Conservation (phyloP, 2,113 vertebrate genomes). For the Chaetorhynchus papuensis region DNA sequence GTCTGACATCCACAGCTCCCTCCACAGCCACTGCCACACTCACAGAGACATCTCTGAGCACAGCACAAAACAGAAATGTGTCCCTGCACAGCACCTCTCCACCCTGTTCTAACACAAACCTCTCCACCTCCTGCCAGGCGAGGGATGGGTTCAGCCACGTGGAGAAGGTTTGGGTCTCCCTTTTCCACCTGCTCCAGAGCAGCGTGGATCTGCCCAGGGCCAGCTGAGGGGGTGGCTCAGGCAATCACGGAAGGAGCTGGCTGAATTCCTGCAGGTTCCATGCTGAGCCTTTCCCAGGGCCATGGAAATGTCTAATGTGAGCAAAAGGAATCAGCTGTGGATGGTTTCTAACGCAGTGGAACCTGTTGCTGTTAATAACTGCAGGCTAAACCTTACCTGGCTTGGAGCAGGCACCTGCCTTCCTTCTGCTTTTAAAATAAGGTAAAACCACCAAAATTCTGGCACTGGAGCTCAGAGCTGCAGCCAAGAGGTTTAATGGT, state of each 20-base stretch:
- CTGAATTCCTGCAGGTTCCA: not conserved
- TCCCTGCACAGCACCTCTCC: not conserved
- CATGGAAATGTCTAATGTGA: not conserved
- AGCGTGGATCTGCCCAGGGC: not conserved
- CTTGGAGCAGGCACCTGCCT: not conserved
- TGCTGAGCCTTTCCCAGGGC: not conserved
- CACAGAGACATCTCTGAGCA: not conserved
- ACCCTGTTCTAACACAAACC: not conserved
- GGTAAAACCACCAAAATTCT: not conserved
- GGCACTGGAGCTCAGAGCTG: not conserved
- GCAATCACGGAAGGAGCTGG: rapidly evolving
- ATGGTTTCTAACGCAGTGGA: not conserved
- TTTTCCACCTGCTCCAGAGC: not conserved
- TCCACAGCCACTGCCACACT: rapidly evolving
- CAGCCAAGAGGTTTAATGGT: not conserved
- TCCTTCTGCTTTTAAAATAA: not conserved
- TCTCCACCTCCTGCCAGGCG: not conserved
- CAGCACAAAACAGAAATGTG: not conserved
- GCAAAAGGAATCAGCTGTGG: not conserved
- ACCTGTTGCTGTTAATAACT: not conserved
- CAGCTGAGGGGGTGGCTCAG: not conserved
- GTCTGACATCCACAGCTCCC: not conserved
- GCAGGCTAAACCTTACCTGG: not conserved
- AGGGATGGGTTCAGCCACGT: not conserved
- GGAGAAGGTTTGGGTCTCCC: not conserved